Evolutionary conservation across 2,113 vertebrate genomes (phyloP), one percentile per base, ranked within the genome.

Genomic region (Indicator indicator): DNA sequence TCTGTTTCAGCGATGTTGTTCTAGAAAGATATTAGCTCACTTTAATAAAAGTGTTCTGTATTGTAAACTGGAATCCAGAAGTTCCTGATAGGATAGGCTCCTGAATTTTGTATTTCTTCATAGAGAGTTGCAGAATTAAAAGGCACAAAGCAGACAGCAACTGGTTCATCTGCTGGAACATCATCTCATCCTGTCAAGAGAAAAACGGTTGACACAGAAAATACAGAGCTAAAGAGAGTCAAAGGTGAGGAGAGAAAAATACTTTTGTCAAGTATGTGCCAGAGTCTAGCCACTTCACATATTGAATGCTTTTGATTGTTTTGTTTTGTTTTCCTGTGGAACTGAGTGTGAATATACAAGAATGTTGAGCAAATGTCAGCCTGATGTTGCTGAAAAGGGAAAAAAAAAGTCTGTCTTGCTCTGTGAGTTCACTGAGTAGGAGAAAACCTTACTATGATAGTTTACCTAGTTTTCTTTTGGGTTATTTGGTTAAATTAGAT

Each of bases 41-140:
- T 86, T 62, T 27, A 40, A 10, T 52, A 42, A 56, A 56, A n/a
- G 6, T 74, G 9, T 38, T 78, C 8, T 78, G 11, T 19, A 6
- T 60, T 86, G 90, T 83, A 77, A 74, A 9, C 36, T 72, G 62
- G 33, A 24, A 3, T 69, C 42, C 23, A 56, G 48, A 78, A 86
- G 42, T 64, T 83, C 9, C n/a, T 86, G 64, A 42, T 73, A 21
- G 28, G 54, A 80, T 68, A 1, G 2, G 26, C 8, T 83, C 9
- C 38, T 40, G 38, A 80, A 32, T 56, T 74, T 82, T 76, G 32
- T 91, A 33, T 27, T 89, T 69, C 27, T 81, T 90, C 83, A 38
- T 89, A 98, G 90, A 99, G 97, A 84, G 97, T 99, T 59, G 96
- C 95, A 16, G 98, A 98, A 74, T 96, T 99, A 38, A 99, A 99